These are phyloP conservation scores for Sebastes baramenuke DNA, from an alignment of 2,797 vertebrate genomes.

Conservation along the genomic window DNA sequence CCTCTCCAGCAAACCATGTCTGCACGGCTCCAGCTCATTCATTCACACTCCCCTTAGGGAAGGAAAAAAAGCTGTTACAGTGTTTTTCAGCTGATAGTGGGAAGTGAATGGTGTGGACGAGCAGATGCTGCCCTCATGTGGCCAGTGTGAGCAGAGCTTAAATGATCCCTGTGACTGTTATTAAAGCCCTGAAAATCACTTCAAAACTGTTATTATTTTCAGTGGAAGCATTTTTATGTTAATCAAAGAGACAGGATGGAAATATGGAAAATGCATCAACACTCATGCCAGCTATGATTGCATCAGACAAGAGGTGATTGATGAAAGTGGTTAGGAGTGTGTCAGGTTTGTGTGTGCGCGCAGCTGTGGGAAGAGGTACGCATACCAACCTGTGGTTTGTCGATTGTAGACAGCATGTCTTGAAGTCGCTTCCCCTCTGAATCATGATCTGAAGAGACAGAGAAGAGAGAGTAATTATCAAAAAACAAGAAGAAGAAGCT, in stretches of 20 bases:
- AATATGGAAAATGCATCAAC: slow-evolving; percentile 35
- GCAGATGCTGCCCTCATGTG: slow-evolving; percentile 74
- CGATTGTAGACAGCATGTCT: slow-evolving; percentile 95
- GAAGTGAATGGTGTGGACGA: not conserved
- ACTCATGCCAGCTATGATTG: slow-evolving; percentile 21
- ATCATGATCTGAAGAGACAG: slow-evolving; percentile 89
- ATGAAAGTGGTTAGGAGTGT: slow-evolving; percentile 33
- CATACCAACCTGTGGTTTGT: slow-evolving; percentile 94
- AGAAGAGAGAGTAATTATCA: slow-evolving; percentile 27
- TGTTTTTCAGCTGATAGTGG: not conserved
- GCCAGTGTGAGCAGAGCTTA: slow-evolving; percentile 20
- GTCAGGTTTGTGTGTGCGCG: not conserved
- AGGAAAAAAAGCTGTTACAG: not conserved
- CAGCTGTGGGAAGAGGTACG: slow-evolving; percentile 1
- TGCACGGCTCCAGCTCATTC: slow-evolving; percentile 1
- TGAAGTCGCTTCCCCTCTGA: slow-evolving; percentile 94
- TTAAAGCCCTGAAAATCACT: not conserved
- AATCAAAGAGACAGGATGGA: slow-evolving; percentile 24
- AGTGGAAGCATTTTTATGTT: not conserved
- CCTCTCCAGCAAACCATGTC: slow-evolving; percentile 20
- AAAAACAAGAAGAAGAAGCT: not conserved
- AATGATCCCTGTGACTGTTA: not conserved
- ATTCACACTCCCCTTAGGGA: not conserved
- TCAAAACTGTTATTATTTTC: not conserved
- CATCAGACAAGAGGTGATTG: slow-evolving; percentile 36